phyloP scores from a whole-genome alignment of 2,797 vertebrate genomes.

The Zonotrichia albicollis region DNA sequence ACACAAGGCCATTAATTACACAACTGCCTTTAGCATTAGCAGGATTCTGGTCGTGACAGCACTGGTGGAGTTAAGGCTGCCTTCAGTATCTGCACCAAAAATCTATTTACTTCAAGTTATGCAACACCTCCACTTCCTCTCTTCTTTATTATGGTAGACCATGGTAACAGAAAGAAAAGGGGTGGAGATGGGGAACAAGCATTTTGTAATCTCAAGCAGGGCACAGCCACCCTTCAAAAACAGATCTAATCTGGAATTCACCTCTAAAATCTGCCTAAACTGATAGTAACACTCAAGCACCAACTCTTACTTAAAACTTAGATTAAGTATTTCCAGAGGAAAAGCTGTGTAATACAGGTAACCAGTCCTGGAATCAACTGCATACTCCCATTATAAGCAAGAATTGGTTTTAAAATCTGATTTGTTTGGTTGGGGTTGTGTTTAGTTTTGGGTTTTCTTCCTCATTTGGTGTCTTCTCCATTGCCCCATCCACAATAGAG shows the following conservation, averaged over 20 bases:
- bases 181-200: background rate
- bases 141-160: background rate
- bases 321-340: background rate
- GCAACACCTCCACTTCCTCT: constrained; percentile 28
- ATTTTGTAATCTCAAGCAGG: background rate
- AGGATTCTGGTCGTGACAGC: background rate
- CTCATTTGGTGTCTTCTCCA: background rate
- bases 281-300: rapidly evolving
- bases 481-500: rapidly evolving
- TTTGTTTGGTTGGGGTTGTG: background rate
- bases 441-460: background rate
- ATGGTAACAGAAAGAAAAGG: background rate
- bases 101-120: constrained; percentile 33
- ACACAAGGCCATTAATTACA: constrained; percentile 53
- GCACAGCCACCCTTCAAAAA: background rate
- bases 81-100: background rate
- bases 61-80: background rate
- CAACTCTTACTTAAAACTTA: background rate
- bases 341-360: background rate
- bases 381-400: background rate
- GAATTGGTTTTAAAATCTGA: background rate
- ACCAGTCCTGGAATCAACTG: background rate
- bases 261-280: background rate
- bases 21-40: background rate
- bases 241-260: background rate